phyloP scores from a whole-genome alignment of 2,797 vertebrate species.

The Synanceia verrucosa region DNA sequence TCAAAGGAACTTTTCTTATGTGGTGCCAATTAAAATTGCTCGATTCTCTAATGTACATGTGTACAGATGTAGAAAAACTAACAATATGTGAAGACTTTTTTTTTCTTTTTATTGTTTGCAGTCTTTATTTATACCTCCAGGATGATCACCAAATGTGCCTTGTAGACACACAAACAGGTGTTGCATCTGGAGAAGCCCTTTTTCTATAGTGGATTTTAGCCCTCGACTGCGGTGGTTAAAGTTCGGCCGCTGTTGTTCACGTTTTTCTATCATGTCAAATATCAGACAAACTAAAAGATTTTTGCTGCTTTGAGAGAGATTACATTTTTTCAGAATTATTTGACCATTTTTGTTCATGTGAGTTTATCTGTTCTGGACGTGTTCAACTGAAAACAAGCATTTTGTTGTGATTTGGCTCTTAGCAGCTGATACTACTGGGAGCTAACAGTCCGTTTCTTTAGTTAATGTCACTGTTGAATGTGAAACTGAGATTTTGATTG shows the following conservation, averaged over 20 bases:
- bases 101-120: constrained; percentile 56
- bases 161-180: constrained; percentile 78
- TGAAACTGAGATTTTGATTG: constrained; percentile 74
- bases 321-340: constrained; percentile 60
- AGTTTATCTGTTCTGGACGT: constrained; percentile 60
- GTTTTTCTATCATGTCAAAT: constrained; percentile 54
- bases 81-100: constrained; percentile 55
- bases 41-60: constrained; percentile 68
- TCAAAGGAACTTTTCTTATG: constrained; percentile 53
- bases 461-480: constrained; percentile 74
- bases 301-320: constrained; percentile 71
- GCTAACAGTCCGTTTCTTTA: constrained; percentile 56
- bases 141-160: constrained; percentile 82
- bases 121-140: constrained; percentile 82
- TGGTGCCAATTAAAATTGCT: constrained; percentile 54
- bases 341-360: constrained; percentile 54
- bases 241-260: constrained; percentile 38
- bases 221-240: constrained; percentile 45
- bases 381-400: constrained; percentile 66
- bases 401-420: constrained; percentile 53
- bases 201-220: constrained; percentile 56
- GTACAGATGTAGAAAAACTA: constrained; percentile 71
- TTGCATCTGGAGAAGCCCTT: constrained; percentile 75
- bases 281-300: constrained; percentile 43
- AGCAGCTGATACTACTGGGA: constrained; percentile 58